Evolutionary conservation across 2,888 invertebrate genomes (phyloP), one percentile per base, ranked within the genome.

Genomic region (Nemotelus pantherinus): DNA sequence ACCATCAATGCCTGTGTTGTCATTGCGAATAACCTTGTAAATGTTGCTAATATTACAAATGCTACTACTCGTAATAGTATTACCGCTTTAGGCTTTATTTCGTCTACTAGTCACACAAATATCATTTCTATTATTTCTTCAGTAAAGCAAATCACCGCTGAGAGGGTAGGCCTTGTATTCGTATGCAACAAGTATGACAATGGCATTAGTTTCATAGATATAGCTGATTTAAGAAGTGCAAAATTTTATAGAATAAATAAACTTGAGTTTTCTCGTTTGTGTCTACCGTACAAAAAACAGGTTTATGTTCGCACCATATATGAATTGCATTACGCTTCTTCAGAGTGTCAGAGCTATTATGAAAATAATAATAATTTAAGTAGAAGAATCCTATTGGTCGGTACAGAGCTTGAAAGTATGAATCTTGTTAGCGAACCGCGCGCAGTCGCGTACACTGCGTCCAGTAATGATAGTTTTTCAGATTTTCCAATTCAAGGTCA

Each of bases 401-500:
- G 25, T 25, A 25, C 25, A 25, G 25, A 25, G 25, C 25, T 25
- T 25, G 25, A 25, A 25, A 25, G 25, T 25, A 25, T 25, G 25
- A 25, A 25, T 25, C 25, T 25, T 25, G 25, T 25, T 25, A 25
- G 25, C 25, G 25, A 25, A 25, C 25, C 25, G 25, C 25, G 25
- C 25, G 25, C 25, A 25, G 25, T 25, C 25, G 25, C 25, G 25
- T 25, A 25, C 25, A 25, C 86, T 2, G 86, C 86, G 79, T 86
- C 86, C 79, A 87, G 86, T 4, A 86, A 85, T 83, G 86, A 85
- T 25, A 86, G 86, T 74, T 81, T 86, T 55, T 83, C 85, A 0
- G 86, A 86, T 72, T 86, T 83, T 79, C 85, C 86, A 0, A 80
- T 86, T 39, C 79, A 76, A 3, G 70, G 25, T 10, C 81, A 80